These are phyloP conservation scores for Trinorchestia longiramus DNA, from an alignment of 1,140 invertebrate species.

Conservation along the genomic window DNA sequence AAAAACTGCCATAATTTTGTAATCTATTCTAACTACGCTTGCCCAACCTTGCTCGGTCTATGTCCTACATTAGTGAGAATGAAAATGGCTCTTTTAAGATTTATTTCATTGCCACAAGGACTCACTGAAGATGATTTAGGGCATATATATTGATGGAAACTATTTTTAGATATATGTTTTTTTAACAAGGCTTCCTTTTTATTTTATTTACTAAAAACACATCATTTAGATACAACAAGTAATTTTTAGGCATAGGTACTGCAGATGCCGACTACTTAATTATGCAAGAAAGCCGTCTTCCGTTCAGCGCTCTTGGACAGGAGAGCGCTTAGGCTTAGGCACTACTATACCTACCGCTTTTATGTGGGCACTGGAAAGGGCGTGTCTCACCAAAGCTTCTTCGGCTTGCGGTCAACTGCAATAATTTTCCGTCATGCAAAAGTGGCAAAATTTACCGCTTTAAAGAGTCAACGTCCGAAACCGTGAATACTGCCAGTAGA, in stretches of 20 bases:
- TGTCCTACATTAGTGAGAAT: neutral
- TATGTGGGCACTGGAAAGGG: slow-evolving; percentile 22
- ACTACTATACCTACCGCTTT: neutral
- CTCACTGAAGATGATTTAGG: neutral
- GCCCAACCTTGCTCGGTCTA: neutral
- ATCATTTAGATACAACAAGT: neutral
- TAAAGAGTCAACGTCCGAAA: neutral
- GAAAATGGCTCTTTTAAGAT: neutral
- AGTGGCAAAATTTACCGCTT: slow-evolving; percentile 34
- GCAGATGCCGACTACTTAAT: neutral
- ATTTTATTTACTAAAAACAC: neutral
- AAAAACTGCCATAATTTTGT: neutral
- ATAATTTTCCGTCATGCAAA: slow-evolving; percentile 22
- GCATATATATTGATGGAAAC: neutral
- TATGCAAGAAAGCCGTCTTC: neutral
- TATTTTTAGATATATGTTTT: neutral
- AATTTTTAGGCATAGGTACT: neutral
- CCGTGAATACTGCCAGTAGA: neutral
- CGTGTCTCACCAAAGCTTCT: neutral
- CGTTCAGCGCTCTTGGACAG: neutral
- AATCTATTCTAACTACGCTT: neutral
- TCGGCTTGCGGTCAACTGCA: slow-evolving; percentile 45
- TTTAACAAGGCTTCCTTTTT: neutral
- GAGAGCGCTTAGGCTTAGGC: neutral
- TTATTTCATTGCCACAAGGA: neutral